These are phyloP conservation scores for Zootoca vivipara DNA, from an alignment of 2,113 vertebrate species.

Conservation along the genomic window DNA sequence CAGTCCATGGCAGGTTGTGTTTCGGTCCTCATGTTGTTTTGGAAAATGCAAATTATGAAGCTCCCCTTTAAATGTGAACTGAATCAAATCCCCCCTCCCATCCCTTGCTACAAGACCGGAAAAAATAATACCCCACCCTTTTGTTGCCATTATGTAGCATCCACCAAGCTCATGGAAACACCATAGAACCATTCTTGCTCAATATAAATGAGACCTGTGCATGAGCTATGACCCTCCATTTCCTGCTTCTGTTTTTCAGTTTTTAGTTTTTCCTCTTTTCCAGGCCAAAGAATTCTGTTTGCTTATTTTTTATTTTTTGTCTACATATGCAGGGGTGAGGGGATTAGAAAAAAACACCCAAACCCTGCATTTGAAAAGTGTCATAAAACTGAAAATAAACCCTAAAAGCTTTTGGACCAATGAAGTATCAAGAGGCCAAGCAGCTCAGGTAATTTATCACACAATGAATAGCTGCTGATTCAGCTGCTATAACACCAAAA, in stretches of 20 bases:
- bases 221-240: background rate
- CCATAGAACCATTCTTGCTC: too few relatives aligned
- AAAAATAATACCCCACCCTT: background rate
- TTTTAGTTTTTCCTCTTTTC: background rate
- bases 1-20: too few relatives aligned
- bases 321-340: background rate
- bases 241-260: background rate
- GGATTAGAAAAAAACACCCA: background rate
- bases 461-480: background rate
- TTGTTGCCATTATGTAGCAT: background rate
- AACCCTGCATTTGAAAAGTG: background rate
- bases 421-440: slow-evolving; percentile 37
- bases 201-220: background rate
- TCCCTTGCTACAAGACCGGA: background rate
- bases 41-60: too few relatives aligned
- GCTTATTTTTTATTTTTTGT: slow-evolving; percentile 13
- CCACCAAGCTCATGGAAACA: background rate
- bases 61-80: too few relatives aligned
- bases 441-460: background rate
- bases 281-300: background rate
- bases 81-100: too few relatives aligned
- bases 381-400: background rate
- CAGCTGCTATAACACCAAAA: background rate
- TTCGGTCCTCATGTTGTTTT: too few relatives aligned
- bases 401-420: background rate